These are phyloP conservation scores for Apis florea DNA, from an alignment of 1,140 invertebrate species.

Conservation along the genomic window DNA sequence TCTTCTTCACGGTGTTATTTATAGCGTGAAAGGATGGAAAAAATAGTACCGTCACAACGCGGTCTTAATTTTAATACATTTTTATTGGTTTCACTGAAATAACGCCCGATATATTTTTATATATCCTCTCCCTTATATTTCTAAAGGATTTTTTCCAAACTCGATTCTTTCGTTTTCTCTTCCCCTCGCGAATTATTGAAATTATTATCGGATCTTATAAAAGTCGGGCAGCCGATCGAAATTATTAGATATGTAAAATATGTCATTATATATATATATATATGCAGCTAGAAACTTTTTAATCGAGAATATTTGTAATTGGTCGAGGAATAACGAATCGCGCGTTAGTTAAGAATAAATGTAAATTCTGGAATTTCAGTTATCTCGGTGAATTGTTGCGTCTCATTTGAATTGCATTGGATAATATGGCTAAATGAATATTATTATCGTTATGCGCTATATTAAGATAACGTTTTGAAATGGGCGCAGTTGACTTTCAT, in stretches of 20 bases:
- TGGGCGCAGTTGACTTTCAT: background rate
- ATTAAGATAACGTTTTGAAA: background rate
- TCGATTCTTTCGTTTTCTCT: no score
- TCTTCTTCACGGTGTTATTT: background rate
- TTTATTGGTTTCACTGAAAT: background rate
- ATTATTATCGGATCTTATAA: no score
- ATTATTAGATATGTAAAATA: background rate
- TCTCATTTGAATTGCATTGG: conserved; percentile 8
- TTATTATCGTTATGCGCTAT: background rate
- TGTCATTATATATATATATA: background rate
- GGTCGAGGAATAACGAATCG: background rate
- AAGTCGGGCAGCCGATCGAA: no score
- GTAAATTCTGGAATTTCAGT: background rate
- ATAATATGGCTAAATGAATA: background rate
- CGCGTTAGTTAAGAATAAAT: background rate
- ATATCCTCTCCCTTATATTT: background rate
- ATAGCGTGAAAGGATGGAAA: background rate
- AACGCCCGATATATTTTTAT: background rate
- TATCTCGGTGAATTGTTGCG: background rate
- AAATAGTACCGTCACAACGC: background rate
- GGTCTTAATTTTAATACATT: background rate
- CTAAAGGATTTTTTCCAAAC: background rate
- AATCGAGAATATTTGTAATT: background rate
- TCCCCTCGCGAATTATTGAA: no score
- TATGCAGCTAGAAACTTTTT: background rate